Evolutionary conservation across 2,888 invertebrate species (phyloP).

Genomic region (Macrosiphum euphorbiae): DNA sequence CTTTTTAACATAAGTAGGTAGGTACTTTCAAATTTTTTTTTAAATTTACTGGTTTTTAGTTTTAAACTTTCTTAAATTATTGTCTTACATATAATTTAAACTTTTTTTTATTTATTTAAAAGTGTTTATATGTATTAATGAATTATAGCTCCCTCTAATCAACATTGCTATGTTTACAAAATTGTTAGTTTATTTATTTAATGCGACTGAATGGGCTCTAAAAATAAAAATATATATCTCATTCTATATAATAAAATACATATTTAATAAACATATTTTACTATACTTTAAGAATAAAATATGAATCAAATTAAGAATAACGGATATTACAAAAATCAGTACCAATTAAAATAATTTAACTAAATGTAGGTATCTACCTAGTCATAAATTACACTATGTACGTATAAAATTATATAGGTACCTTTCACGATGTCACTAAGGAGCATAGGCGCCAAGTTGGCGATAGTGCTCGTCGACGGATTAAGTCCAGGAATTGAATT

Average conservation of each 20-base stretch:
- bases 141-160: neutral
- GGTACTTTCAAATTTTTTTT: too few species aligned
- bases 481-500: constrained; percentile 90
- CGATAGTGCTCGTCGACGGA: constrained; percentile 85
- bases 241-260: neutral
- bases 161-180: neutral
- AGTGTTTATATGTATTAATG: too few species aligned
- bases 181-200: neutral
- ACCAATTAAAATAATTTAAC: neutral
- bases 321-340: neutral
- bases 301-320: neutral
- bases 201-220: neutral
- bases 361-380: neutral
- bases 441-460: constrained; percentile 84
- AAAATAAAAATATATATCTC: neutral
- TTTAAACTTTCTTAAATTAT: too few species aligned
- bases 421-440: constrained; percentile 91
- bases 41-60: too few species aligned
- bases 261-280: neutral
- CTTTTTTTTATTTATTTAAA: too few species aligned
- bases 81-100: too few species aligned
- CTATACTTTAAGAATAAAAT: neutral
- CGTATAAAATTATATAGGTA: constrained; percentile 68
- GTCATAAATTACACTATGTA: neutral
- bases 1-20: too few species aligned